Evolutionary conservation across 2,888 invertebrate species (phyloP).

Genomic region (Perizoma flavofasciatum): DNA sequence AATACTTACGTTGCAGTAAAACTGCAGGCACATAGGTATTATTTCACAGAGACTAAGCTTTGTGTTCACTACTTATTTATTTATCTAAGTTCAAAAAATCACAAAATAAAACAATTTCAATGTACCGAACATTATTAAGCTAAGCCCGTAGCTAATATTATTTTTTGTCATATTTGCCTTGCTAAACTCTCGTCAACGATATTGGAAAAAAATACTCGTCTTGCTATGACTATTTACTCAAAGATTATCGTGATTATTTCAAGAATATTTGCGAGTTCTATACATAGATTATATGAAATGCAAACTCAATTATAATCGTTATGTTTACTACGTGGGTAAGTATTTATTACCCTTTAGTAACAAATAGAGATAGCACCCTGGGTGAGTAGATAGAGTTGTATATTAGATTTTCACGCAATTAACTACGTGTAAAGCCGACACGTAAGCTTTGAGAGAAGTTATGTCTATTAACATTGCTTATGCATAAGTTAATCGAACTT

Average conservation of each 20-base stretch:
- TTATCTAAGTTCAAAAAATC: no score
- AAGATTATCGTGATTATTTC: no score
- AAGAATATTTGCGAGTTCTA: no score
- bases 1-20: conserved; percentile 45
- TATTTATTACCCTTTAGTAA: neutral
- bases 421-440: conserved; percentile 37
- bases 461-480: conserved; percentile 15
- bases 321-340: no score
- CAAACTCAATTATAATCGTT: neutral
- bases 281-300: neutral
- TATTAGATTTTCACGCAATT: conserved; percentile 41
- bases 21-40: conserved; percentile 10
- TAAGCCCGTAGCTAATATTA: no score
- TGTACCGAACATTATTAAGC: neutral
- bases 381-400: conserved; percentile 24
- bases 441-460: conserved; percentile 11
- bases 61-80: neutral
- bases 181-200: no score
- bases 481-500: conserved; percentile 17
- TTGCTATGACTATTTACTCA: no score
- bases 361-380: neutral
- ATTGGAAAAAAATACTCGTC: no score
- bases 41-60: conserved; percentile 6
- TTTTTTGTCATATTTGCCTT: no score
- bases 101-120: no score